These are phyloP conservation scores for Nyctalus aviator DNA, from an alignment of 2,797 vertebrate species.

Conservation along the genomic window DNA sequence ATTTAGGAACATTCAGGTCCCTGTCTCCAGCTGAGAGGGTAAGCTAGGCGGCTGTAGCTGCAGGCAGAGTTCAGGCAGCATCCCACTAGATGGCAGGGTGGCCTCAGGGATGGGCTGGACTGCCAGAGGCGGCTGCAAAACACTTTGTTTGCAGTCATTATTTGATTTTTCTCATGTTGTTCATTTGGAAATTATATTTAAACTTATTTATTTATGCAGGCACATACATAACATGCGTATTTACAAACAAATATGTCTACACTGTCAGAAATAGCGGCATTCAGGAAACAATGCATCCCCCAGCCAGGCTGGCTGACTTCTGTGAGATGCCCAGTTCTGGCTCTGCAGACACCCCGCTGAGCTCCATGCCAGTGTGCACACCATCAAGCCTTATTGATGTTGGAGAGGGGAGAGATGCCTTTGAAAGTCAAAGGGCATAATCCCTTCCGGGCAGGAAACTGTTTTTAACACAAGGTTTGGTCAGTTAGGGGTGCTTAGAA, in stretches of 20 bases:
- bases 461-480: slow-evolving; percentile 67
- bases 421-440: slow-evolving; percentile 74
- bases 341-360: slow-evolving; percentile 23
- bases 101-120: slow-evolving; percentile 79
- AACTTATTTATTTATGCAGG: slow-evolving; percentile 76
- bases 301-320: background rate
- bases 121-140: slow-evolving; percentile 64
- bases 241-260: slow-evolving; percentile 71
- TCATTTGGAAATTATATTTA: slow-evolving; percentile 86
- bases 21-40: slow-evolving; percentile 84
- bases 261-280: slow-evolving; percentile 40
- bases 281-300: background rate
- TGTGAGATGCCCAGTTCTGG: background rate
- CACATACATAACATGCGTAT: slow-evolving; percentile 65
- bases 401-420: background rate
- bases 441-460: slow-evolving; percentile 56
- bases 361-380: background rate
- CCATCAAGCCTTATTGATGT: slow-evolving; percentile 30
- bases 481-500: slow-evolving; percentile 30
- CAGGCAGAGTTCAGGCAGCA: slow-evolving; percentile 17
- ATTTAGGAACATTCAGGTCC: slow-evolving; percentile 81
- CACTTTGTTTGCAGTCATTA: slow-evolving; percentile 75
- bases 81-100: slow-evolving; percentile 90
- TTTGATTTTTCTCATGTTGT: slow-evolving; percentile 84
- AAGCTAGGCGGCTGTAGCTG: slow-evolving; percentile 80